phyloP scores from a whole-genome alignment of 1,140 invertebrate genomes.

The Lutraria rhynchaena region DNA sequence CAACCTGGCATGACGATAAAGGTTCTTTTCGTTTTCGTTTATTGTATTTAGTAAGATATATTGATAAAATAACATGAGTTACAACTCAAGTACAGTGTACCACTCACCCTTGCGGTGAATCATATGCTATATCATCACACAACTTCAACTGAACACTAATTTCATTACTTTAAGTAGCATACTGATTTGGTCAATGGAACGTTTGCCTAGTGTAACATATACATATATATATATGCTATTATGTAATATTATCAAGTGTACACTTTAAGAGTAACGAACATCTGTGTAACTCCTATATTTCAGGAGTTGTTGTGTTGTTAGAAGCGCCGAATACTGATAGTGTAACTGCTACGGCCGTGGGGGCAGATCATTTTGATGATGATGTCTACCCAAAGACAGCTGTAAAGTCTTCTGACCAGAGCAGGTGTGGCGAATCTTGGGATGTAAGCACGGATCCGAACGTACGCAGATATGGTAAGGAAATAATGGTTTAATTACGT shows the following conservation, averaged over 20 bases:
- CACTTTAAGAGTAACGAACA: no score
- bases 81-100: no score
- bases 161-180: neutral
- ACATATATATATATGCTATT: neutral
- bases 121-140: neutral
- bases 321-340: slow-evolving; percentile 17
- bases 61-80: no score
- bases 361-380: slow-evolving; percentile 24
- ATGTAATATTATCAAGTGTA: neutral
- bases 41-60: no score
- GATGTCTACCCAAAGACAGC: slow-evolving; percentile 39
- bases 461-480: slow-evolving; percentile 33
- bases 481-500: no score
- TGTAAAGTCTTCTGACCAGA: slow-evolving; percentile 27
- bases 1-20: slow-evolving; percentile 33
- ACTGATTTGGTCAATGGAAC: neutral
- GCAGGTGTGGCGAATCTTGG: slow-evolving; percentile 38
- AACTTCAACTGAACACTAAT: neutral
- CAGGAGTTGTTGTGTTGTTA: slow-evolving; percentile 43
- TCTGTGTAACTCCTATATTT: neutral
- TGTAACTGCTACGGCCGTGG: slow-evolving; percentile 23
- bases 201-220: neutral
- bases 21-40: slow-evolving; percentile 39
- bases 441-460: slow-evolving; percentile 34
- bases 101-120: neutral